Evolutionary conservation across 2,113 vertebrate genomes (phyloP), one percentile per base, ranked within the genome.

Genomic region (Petaurus breviceps): DNA sequence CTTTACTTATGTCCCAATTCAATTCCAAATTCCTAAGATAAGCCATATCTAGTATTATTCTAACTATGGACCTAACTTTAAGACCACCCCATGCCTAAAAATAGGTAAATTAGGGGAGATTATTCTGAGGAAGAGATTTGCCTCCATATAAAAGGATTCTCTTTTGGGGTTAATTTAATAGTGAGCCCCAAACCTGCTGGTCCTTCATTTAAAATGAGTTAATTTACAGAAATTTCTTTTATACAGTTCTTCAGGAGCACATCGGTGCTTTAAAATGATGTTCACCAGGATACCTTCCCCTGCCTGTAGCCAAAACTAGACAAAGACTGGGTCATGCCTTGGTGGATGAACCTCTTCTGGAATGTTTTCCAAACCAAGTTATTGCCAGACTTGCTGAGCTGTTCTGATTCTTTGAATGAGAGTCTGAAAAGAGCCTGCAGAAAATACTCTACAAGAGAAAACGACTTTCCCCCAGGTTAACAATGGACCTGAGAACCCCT

Each of bases 381-480:
- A 77, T 77, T n/a, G 37, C 4, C 61, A 77, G 61, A 77, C 61
- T 77, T 37, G n/a, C 37, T n/a, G 61, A 77, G 61, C 37, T 77
- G 61, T n/a, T 77, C 37, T 61, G 46, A 92, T 49, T 47, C 91
- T 57, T 57, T 49, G 50, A 37, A 31, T 61, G 12, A n/a, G 54
- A 50, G 91, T 46, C 46, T 49, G 19, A 7, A 95, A 54, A 52
- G 91, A 50, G 91, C 54, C 46, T 49, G 19, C 12, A 95, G 61
- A 51, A 16, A 11, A 89, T 16, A 94, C 95, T 77, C 54, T 96
- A 57, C 53, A 31, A 91, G 90, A 94, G 95, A 94, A 91, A 89
- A 25, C 89, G 94, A 1, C 53, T 84, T 91, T 94, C 90, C 10
- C 24, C 3, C 16, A 25, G 92, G 46, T 94, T 94, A 52, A 26